Evolutionary conservation across 2,888 invertebrate species (phyloP).

Genomic region (Neocrepidodera transversa): DNA sequence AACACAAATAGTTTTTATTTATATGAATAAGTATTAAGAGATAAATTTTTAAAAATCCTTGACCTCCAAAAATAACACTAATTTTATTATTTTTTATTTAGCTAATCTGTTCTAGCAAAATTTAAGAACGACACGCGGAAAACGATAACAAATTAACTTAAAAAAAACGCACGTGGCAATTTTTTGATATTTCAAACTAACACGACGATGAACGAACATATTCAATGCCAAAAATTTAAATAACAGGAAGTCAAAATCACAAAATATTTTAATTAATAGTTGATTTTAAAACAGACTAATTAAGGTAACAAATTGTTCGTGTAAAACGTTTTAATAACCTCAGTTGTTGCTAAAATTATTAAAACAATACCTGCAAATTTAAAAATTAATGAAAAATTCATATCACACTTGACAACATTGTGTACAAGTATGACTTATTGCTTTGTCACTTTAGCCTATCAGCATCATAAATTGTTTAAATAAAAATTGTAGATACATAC

Average conservation of each 20-base stretch:
- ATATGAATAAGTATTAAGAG: no score
- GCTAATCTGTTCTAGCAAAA: no score
- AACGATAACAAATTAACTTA: not conserved
- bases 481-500: no score
- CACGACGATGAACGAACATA: not conserved
- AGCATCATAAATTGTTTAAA: not conserved
- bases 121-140: not conserved
- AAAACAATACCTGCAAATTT: not conserved
- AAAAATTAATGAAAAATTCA: not conserved
- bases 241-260: not conserved
- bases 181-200: not conserved
- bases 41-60: no score
- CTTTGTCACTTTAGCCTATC: slow-evolving; percentile 2
- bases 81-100: no score
- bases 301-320: no score
- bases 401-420: not conserved
- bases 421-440: not conserved
- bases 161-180: not conserved
- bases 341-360: not conserved
- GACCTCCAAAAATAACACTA: no score
- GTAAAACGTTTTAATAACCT: no score
- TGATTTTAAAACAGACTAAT: no score
- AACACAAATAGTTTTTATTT: not conserved
- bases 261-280: not conserved
- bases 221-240: not conserved